phyloP scores from a whole-genome alignment of 92 coral and sea anemone genomes.

The Parazoanthus darwini region DNA sequence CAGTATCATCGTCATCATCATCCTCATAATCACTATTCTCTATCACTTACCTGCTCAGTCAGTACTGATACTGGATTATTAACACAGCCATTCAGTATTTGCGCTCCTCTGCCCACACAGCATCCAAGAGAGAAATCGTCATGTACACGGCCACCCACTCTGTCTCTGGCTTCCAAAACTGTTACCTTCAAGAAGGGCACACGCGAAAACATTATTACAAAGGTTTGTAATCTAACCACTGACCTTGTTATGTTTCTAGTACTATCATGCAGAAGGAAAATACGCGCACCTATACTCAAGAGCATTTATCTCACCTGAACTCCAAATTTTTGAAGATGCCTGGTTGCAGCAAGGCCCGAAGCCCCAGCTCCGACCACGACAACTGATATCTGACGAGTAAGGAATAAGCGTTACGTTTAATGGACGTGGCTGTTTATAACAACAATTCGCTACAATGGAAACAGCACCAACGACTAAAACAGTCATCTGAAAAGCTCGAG shows the following conservation, averaged over 20 bases:
- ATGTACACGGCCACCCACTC: conserved; percentile 95
- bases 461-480: background rate
- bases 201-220: background rate
- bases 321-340: conserved; percentile 89
- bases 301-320: conserved; percentile 58
- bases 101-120: conserved; percentile 42
- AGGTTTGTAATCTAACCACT: too few species aligned
- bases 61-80: conserved; percentile 55
- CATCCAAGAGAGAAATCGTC: conserved; percentile 74
- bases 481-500: background rate
- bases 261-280: too few species aligned
- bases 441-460: background rate
- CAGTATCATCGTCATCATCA: too few species aligned
- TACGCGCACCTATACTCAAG: too few species aligned
- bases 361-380: conserved; percentile 97
- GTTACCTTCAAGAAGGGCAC: conserved; percentile 65
- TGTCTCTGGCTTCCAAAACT: conserved; percentile 85
- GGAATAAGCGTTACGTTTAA: background rate
- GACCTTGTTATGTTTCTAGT: background rate
- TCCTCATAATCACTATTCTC: background rate
- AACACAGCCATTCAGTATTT: too few species aligned
- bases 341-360: conserved; percentile 93
- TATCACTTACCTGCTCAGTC: conserved; percentile 66
- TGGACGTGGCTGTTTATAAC: too few species aligned
- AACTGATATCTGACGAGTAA: conserved; percentile 62